Percentiles rank a stretch among this genome's conserved stretches.
phyloP scores from a whole-genome alignment of 2,797 vertebrate genomes.

The Lithobates sylvaticus region DNA sequence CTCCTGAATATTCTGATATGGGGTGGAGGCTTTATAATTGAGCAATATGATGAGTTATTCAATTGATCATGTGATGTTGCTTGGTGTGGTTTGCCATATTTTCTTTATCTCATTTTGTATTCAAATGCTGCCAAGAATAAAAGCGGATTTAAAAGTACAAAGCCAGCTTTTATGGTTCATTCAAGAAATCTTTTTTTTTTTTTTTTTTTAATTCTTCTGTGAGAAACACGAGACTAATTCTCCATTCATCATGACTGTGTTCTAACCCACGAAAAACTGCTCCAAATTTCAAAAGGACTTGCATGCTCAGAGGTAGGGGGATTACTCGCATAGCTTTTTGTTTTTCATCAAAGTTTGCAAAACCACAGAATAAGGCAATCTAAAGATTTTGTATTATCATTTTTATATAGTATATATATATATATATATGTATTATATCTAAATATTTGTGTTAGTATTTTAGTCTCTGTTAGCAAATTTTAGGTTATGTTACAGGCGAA shows the following conservation, averaged over 20 bases:
- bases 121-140: background rate
- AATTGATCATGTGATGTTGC: no score
- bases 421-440: no score
- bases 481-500: no score
- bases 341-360: background rate
- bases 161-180: background rate
- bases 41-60: no score
- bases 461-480: no score
- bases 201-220: background rate
- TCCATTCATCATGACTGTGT: background rate
- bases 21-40: no score
- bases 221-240: background rate
- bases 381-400: background rate
- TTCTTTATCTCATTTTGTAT: background rate
- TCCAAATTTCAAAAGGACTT: background rate
- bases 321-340: background rate
- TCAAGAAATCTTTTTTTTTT: background rate
- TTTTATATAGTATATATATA: no score
- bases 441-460: no score
- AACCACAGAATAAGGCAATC: background rate
- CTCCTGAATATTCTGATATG: no score
- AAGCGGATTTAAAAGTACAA: background rate
- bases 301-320: background rate
- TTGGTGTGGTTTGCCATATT: no score
- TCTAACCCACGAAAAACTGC: background rate